Base-by-base conservation (phyloP, 2,797 vertebrate genomes). In the Allobates femoralis region DNA sequence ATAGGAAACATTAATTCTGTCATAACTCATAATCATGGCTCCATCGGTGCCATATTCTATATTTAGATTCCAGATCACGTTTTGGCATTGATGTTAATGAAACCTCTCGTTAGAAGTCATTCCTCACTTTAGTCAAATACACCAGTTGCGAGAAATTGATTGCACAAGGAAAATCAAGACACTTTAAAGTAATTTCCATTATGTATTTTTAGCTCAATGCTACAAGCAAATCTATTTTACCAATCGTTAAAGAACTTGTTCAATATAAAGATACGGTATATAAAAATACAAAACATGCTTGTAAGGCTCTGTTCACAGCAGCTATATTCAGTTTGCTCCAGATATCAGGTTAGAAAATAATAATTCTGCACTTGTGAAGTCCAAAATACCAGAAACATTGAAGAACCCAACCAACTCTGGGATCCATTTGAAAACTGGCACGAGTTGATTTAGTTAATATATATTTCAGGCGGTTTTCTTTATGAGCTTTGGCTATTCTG, bases 81-180 rank as follows among this genome's bases (percentile, higher is more conserved):
- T 81, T 67, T 81, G 79, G 46, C 79, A 30, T 67, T 3, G 2
- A 51, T 32, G 37, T 81, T 79, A 64, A 66, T 81, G 26, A 62
- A 81, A 81, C n/a, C 11, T 80, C 66, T 46, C 30, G 26, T 16
- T 37, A 81, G n/a, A 80, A 10, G 4, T 18, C 60, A 81, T 66
- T 66, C 79, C 66, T 67, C 37, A 66, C 41, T 23, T 53, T n/a
- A 32, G 23, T 28, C 60, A 11, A 23, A 6, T 34, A 32, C 16
- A 67, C 5, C 7, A 18, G 19, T 34, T 16, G 14, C 15, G 8
- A 10, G 64, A 67, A 34, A 32, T 32, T 15, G 1, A 67, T 34
- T 23, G 32, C 69, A 73, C 32, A 2, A 7, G 2, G 12, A 32
- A 30, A 66, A 30, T 2, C 14, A 26, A 32, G 32, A n/a, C 8